Evolutionary conservation across 92 coral and sea anemone genomes (phyloP).

Genomic region (Epizoanthus ramosus): DNA sequence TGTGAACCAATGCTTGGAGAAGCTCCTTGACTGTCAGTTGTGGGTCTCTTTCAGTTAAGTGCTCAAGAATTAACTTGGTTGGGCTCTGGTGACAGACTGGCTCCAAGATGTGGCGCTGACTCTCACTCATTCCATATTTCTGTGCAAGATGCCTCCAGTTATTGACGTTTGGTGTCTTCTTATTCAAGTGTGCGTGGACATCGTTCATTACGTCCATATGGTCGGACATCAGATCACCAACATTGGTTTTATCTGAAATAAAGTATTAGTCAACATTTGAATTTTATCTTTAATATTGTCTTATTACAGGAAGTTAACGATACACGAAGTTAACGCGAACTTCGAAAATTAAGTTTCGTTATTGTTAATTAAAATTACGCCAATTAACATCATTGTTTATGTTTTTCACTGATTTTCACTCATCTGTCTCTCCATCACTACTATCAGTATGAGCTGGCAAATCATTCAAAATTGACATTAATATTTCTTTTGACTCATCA

Average conservation of each 20-base stretch:
- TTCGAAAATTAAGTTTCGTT: too few relatives aligned
- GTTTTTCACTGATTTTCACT: too few relatives aligned
- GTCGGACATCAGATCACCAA: not conserved
- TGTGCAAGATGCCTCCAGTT: slow-evolving; percentile 26
- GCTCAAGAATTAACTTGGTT: slow-evolving; percentile 12
- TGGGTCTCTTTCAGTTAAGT: not conserved
- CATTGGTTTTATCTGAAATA: not conserved
- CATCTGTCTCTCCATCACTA: too few relatives aligned
- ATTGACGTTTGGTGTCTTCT: not conserved
- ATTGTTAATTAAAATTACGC: too few relatives aligned
- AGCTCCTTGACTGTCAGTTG: slow-evolving; percentile 18
- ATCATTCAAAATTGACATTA: too few relatives aligned
- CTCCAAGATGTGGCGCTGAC: not conserved
- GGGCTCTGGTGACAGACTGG: not conserved
- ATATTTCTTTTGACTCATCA: too few relatives aligned
- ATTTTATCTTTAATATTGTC: not conserved
- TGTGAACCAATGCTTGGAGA: not conserved
- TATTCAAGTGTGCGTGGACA: not conserved
- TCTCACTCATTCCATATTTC: slow-evolving; percentile 2
- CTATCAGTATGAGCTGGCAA: too few relatives aligned
- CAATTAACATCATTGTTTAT: too few relatives aligned
- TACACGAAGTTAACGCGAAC: too few relatives aligned
- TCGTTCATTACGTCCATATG: not conserved
- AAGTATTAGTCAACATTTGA: not conserved
- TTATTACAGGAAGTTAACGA: not conserved